Conservation (phyloP, 2,888 invertebrate species). For the Rotaria magnacalcarata region DNA sequence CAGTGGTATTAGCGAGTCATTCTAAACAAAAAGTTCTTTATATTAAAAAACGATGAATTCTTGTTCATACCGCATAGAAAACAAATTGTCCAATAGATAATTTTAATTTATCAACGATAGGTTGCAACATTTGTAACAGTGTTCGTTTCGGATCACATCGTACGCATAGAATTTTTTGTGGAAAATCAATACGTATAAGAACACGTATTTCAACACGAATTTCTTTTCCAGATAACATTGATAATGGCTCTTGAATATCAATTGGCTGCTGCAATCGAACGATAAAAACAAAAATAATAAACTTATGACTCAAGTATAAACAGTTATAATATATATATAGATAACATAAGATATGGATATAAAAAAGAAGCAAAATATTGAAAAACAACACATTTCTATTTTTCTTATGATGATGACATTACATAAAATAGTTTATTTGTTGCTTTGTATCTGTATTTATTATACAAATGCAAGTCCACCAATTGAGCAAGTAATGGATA, state of each 20-base stretch:
- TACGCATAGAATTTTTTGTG: not conserved
- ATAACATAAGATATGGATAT: not conserved
- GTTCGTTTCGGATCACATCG: conserved; percentile 36
- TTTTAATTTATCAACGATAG: conserved; percentile 16
- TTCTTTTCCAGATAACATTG: conserved; percentile 14
- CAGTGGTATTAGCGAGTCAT: conserved; percentile 5
- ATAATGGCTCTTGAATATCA: conserved; percentile 23
- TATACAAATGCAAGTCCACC: not conserved
- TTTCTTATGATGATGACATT: not conserved
- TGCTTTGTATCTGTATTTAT: not conserved
- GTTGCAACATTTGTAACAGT: not conserved
- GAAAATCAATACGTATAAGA: not conserved
- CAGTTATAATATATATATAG: not conserved
- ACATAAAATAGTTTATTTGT: not conserved
- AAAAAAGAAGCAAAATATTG: not conserved
- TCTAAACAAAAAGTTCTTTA: not conserved
- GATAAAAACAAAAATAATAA: not conserved
- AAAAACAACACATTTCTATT: not conserved
- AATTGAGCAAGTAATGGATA: not conserved
- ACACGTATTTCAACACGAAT: conserved; percentile 14
- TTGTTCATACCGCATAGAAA: not conserved
- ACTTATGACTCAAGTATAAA: not conserved
- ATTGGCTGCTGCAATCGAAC: not conserved
- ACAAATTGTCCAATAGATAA: conserved; percentile 11
- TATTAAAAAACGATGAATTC: not conserved